Evolutionary conservation across 2,888 invertebrate species (phyloP), one percentile per base, ranked within the genome.

Genomic region (Amaurobius ferox): DNA sequence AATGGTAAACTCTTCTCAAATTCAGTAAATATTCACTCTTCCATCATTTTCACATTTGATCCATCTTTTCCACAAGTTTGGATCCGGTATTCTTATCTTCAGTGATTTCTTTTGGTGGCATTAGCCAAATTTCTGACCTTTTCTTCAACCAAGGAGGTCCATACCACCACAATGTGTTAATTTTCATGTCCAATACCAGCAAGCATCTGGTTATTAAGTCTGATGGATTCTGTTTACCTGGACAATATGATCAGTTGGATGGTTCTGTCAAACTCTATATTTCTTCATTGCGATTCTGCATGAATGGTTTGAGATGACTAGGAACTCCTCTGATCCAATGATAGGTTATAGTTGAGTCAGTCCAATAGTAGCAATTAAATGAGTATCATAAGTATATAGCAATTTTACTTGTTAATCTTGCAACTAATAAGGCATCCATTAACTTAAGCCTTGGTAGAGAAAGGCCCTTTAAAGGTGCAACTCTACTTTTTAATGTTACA

Each of bases 141-240:
- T 28, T 13, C 16, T 0, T 44, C 9, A 89, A 64, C 55, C 66
- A 89, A 0, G 16, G 1, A 0, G 87, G 89, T n/a, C 89, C 89
- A 1, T 72, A 6, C 89, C 88, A 88, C 88, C 89, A 89, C 0
- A 83, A n/a, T 9, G n/a, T 3, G 30, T 35, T 55, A 6, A 55
- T n/a, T 23, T 30, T 16, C 23, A 89, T 48, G 32, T 89, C 81
- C 0, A 39, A 32, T 0, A 79, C 30, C 0, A 72, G 67, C 13
- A 83, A n/a, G 30, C 90, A 89, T 55, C 89, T 26, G 0, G 90
- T 89, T 0, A 89, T 89, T 19, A 89, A 78, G 68, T 91, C 91
- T 0, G 90, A 90, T n/a, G n/a, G n/a, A n/a, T n/a, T n/a, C n/a
- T n/a, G n/a, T 0, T 86, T 64, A 89, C 66, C 40, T 0, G 29